Evolutionary conservation across 1,140 invertebrate species (phyloP).

Genomic region (Lordiphosa mommai): DNA sequence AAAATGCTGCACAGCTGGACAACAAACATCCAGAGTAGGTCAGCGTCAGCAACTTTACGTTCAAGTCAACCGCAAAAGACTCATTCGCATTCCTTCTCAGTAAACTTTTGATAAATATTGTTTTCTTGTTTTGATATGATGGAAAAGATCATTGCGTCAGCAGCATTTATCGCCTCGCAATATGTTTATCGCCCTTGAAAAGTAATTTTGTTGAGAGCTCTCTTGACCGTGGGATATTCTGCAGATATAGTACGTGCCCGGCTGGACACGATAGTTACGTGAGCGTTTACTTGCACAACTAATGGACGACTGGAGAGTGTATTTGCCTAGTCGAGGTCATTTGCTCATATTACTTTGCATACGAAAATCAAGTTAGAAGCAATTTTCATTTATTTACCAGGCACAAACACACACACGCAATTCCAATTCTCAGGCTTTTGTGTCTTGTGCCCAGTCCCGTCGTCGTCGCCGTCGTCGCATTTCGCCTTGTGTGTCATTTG

Average conservation of each 20-base stretch:
- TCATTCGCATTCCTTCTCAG: constrained; percentile 5
- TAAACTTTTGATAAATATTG: background rate
- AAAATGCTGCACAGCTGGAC: constrained; percentile 43
- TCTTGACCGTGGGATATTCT: constrained; percentile 25
- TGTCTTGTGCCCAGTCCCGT: constrained; percentile 10
- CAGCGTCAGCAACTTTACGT: constrained; percentile 26
- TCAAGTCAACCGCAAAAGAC: constrained; percentile 10
- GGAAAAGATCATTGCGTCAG: background rate
- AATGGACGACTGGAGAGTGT: constrained; percentile 19
- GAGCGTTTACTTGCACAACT: too few species aligned
- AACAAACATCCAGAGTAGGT: constrained; percentile 24
- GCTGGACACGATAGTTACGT: background rate
- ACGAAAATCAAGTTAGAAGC: constrained; percentile 35
- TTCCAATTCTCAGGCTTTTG: constrained; percentile 40
- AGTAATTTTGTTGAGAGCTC: constrained; percentile 25
- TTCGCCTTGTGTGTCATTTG: constrained; percentile 61
- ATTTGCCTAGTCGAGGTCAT: constrained; percentile 51
- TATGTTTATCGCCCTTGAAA: constrained; percentile 43
- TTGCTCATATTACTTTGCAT: constrained; percentile 2
- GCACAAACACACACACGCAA: constrained; percentile 28
- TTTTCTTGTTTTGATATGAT: background rate
- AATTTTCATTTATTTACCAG: constrained; percentile 64
- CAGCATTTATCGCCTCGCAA: too few species aligned
- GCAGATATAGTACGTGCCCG: constrained; percentile 16
- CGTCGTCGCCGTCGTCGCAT: constrained; percentile 3